Evolutionary conservation across 2,113 vertebrate species (phyloP).

Genomic region (Peucedramus taeniatus): DNA sequence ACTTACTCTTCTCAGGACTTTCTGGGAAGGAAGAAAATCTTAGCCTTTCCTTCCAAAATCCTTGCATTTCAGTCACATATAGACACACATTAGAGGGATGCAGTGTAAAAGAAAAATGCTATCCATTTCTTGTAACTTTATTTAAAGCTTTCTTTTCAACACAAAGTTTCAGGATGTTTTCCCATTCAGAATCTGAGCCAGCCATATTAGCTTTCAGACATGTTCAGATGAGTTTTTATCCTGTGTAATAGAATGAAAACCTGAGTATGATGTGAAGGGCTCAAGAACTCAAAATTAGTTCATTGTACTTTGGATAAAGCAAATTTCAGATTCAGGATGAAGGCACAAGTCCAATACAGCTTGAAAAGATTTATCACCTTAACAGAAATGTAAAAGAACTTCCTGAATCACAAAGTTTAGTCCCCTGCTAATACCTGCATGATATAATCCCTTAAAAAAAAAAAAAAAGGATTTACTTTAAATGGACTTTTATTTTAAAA

Average conservation of each 20-base stretch:
- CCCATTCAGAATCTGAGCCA: background rate
- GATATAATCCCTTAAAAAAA: background rate
- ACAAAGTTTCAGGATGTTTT: background rate
- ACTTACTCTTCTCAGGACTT: background rate
- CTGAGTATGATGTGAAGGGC: background rate
- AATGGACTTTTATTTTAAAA: background rate
- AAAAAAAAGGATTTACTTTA: background rate
- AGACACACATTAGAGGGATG: background rate
- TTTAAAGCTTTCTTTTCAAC: background rate
- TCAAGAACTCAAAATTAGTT: background rate
- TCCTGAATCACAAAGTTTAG: background rate
- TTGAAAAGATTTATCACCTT: background rate
- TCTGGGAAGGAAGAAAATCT: background rate
- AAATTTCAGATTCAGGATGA: background rate
- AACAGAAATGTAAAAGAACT: background rate
- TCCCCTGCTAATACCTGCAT: background rate
- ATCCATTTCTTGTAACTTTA: background rate
- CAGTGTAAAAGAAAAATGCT: background rate
- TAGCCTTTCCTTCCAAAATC: background rate
- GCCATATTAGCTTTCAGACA: background rate
- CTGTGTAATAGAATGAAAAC: background rate
- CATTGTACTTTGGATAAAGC: background rate
- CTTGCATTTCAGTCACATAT: background rate
- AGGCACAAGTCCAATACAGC: background rate
- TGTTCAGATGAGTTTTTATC: background rate